Evolutionary conservation across 2,113 vertebrate genomes (phyloP).

Genomic region (Phoenicopterus ruber): DNA sequence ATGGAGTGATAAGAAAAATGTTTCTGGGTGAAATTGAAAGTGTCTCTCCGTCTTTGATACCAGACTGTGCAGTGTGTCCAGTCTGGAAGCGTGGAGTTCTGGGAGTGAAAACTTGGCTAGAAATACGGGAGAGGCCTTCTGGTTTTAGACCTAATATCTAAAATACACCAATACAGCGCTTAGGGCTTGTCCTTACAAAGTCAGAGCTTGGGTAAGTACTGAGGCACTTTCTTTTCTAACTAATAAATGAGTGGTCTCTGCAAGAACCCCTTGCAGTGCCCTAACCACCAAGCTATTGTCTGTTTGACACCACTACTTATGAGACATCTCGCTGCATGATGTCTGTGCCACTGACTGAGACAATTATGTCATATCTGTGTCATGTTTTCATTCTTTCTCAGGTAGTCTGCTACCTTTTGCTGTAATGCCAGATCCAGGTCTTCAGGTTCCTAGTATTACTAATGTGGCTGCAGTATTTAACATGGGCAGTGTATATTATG

Average conservation of each 20-base stretch:
- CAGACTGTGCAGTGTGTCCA: too few relatives aligned
- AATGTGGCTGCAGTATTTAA: background rate
- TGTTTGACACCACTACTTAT: rapidly evolving
- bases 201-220: background rate
- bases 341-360: background rate
- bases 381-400: background rate
- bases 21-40: background rate
- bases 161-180: rapidly evolving
- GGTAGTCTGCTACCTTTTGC: background rate
- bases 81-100: background rate
- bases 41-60: background rate
- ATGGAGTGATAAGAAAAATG: rapidly evolving
- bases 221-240: background rate
- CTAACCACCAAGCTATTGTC: background rate
- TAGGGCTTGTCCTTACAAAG: background rate
- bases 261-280: background rate
- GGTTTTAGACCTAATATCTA: background rate
- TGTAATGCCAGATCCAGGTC: background rate
- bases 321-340: rapidly evolving
- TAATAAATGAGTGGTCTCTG: background rate
- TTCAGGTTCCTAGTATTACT: background rate
- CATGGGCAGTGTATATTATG: background rate
- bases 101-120: background rate
- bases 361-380: background rate
- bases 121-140: rapidly evolving